Evolutionary conservation across 2,797 vertebrate species (phyloP).

Genomic region (Epinephelus coioides): DNA sequence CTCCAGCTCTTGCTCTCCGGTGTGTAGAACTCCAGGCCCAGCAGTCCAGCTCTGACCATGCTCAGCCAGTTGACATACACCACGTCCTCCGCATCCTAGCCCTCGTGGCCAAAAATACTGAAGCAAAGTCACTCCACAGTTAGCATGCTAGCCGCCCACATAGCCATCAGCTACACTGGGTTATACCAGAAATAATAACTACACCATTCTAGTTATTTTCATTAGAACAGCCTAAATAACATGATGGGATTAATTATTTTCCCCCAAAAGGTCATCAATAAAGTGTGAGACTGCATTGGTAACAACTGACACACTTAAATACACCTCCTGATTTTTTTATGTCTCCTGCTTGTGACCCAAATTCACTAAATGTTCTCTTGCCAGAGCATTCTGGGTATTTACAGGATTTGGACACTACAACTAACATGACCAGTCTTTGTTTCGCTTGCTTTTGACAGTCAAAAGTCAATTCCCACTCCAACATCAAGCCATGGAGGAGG

Average conservation of each 20-base stretch:
- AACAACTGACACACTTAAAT: background rate
- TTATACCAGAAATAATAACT: background rate
- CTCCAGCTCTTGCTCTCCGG: constrained; percentile 91
- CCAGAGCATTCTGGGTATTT: too few relatives aligned
- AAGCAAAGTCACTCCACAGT: background rate
- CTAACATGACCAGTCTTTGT: too few relatives aligned
- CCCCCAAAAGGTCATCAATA: background rate
- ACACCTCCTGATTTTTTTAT: too few relatives aligned
- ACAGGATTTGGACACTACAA: too few relatives aligned
- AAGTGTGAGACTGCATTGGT: background rate
- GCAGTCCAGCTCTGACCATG: constrained; percentile 92
- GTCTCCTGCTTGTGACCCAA: too few relatives aligned
- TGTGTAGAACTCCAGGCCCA: constrained; percentile 94
- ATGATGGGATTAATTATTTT: background rate
- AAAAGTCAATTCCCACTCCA: background rate
- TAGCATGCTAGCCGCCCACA: background rate
- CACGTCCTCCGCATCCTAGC: constrained; percentile 88
- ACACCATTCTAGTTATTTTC: background rate
- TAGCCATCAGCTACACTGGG: background rate
- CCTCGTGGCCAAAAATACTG: constrained; percentile 93
- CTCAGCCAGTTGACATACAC: constrained; percentile 94
- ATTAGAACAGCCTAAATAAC: background rate
- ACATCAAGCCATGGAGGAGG: background rate
- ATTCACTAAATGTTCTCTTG: too few relatives aligned
- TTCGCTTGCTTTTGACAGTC: background rate